Evolutionary conservation across 2,888 invertebrate species (phyloP).

Genomic region (Tachina fera): DNA sequence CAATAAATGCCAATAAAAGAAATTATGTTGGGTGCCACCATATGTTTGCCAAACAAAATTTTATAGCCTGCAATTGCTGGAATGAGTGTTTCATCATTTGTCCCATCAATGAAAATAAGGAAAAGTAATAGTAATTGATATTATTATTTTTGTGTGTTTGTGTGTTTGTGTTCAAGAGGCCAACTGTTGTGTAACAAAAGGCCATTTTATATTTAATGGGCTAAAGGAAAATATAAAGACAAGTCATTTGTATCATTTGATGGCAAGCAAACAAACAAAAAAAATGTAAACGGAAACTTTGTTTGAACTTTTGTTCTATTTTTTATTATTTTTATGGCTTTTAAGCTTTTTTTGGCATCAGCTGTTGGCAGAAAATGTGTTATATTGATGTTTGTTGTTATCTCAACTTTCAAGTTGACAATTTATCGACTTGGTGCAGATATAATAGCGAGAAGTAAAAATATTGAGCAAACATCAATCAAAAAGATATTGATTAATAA

Average conservation of each 20-base stretch:
- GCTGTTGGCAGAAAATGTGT: slow-evolving; percentile 45
- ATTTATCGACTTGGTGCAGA: slow-evolving; percentile 42
- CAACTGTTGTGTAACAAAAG: slow-evolving; percentile 54
- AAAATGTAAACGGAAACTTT: slow-evolving; percentile 26
- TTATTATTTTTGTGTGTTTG: slow-evolving; percentile 52
- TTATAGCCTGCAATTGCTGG: slow-evolving; percentile 5
- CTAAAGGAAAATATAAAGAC: slow-evolving; percentile 58
- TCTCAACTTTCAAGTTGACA: slow-evolving; percentile 21
- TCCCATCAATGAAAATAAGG: slow-evolving; percentile 31
- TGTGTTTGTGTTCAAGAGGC: slow-evolving; percentile 48
- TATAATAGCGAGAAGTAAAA: neutral
- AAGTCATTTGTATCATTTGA: slow-evolving; percentile 62
- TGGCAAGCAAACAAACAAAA: neutral
- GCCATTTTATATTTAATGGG: slow-evolving; percentile 53
- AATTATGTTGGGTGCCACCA: slow-evolving; percentile 35
- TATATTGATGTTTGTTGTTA: slow-evolving; percentile 58
- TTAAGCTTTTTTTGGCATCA: slow-evolving; percentile 31
- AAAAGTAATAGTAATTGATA: slow-evolving; percentile 69
- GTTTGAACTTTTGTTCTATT: slow-evolving; percentile 52
- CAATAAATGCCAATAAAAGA: slow-evolving; percentile 37
- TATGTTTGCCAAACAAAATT: slow-evolving; percentile 61
- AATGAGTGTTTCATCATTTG: slow-evolving; percentile 60
- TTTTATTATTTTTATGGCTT: slow-evolving; percentile 6
- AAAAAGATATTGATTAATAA: neutral
- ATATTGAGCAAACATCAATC: neutral